Evolutionary conservation across 2,888 invertebrate species (phyloP).

Genomic region (Galerucella pusilla): DNA sequence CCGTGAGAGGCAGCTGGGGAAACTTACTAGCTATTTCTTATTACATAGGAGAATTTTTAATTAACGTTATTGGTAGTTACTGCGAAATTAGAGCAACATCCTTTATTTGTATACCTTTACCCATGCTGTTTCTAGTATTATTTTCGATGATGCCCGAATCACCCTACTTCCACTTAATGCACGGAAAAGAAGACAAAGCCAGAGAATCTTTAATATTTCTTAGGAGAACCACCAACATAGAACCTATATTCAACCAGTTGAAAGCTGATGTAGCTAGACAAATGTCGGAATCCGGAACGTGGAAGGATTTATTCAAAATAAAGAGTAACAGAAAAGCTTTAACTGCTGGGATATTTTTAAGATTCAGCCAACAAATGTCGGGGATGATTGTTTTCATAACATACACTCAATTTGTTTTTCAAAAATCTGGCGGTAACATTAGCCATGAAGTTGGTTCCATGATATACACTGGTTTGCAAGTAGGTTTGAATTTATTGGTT

Average conservation of each 20-base stretch:
- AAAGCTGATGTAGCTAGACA: slow-evolving; percentile 55
- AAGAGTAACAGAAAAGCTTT: slow-evolving; percentile 55
- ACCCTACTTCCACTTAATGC: slow-evolving; percentile 55
- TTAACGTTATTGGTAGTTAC: slow-evolving; percentile 69
- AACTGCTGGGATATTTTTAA: slow-evolving; percentile 53
- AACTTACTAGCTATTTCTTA: slow-evolving; percentile 50
- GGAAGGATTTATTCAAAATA: slow-evolving; percentile 56
- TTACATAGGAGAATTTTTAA: slow-evolving; percentile 54
- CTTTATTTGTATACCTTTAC: slow-evolving; percentile 69
- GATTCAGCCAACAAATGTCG: slow-evolving; percentile 56
- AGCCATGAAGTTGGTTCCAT: slow-evolving; percentile 56
- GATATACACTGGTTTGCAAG: slow-evolving; percentile 48
- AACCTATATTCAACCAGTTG: slow-evolving; percentile 50
- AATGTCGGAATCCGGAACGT: slow-evolving; percentile 57
- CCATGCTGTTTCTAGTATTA: slow-evolving; percentile 68
- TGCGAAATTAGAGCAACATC: slow-evolving; percentile 68
- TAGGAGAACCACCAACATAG: slow-evolving; percentile 50
- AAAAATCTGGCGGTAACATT: slow-evolving; percentile 56
- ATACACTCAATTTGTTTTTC: slow-evolving; percentile 58
- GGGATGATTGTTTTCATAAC: slow-evolving; percentile 54
- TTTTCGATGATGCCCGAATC: slow-evolving; percentile 74
- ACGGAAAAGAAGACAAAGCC: slow-evolving; percentile 51
- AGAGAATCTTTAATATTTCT: slow-evolving; percentile 50
- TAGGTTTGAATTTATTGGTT: slow-evolving; percentile 44
- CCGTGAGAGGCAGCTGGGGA: slow-evolving; percentile 57